Evolutionary conservation across 2,113 vertebrate genomes (phyloP), one percentile per base, ranked within the genome.

Genomic region (Solenodon paradoxus): DNA sequence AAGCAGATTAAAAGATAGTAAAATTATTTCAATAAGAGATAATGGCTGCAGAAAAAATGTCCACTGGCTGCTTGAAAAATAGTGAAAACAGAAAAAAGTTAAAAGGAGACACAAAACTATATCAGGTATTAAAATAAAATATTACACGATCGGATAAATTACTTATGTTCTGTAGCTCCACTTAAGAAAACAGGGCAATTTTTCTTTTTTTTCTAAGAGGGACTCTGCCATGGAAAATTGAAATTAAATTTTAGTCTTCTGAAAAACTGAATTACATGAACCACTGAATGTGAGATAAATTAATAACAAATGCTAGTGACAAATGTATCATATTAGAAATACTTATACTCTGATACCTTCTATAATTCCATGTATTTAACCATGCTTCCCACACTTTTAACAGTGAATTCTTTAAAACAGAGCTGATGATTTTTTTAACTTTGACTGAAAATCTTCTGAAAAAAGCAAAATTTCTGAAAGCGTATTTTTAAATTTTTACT

Each of bases 171-270:
- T 47, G 0, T 8, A 71, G 28, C 30, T 71, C 78, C 53, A 61
- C 49, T 93, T 68, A 55, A 66, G 38, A 91, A 57, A 85, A 26
- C 42, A 81, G 16, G 45, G 19, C 8, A 45, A 63, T 45, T 30
- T 64, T 72, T 68, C 15, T 32, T 66, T 45, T 51, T 75, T 74
- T 53, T n/a, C n/a, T n/a, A n/a, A n/a, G 1, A 51, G 17, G 42
- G 4, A 75, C 79, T 22, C 26, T 61, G 47, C 12, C 28, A 87
- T n/a, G 12, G 42, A 13, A 53, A 80, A 69, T 13, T 86, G 42
- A 94, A 92, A 84, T 40, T 80, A 38, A 95, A 89, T 61, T 90
- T 88, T 72, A 64, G 5, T 63, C 55, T 74, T 93, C 74, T 80
- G 51, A 45, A 93, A 92, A 95, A 78, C 22, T 81, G 35, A 86